These are phyloP conservation scores for Herpetotheres cachinnans DNA, from an alignment of 2,113 vertebrate genomes.

Conservation along the genomic window DNA sequence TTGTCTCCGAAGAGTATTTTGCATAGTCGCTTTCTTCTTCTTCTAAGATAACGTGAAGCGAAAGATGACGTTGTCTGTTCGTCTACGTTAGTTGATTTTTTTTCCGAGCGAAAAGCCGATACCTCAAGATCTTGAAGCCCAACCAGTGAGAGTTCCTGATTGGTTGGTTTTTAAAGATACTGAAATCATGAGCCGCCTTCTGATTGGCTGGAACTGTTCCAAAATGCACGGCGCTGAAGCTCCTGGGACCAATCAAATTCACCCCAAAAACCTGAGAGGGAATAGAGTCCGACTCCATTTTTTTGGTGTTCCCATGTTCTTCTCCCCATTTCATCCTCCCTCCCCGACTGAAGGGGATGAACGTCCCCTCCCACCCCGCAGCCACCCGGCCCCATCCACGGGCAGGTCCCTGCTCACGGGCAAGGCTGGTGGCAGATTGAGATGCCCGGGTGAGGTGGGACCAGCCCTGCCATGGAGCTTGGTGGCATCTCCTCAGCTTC, in stretches of 20 bases:
- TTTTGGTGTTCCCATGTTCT: not conserved
- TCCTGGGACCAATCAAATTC: constrained; percentile 56
- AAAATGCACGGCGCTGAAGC: not conserved
- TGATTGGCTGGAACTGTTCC: constrained; percentile 58
- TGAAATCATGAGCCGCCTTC: constrained; percentile 59
- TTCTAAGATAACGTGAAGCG: constrained; percentile 41
- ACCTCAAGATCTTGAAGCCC: constrained; percentile 69
- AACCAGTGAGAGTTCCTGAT: constrained; percentile 45
- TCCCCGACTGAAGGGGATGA: not conserved
- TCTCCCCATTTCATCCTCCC: not conserved
- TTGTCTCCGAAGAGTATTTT: constrained; percentile 73
- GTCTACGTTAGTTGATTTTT: constrained; percentile 19
- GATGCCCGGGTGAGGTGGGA: not conserved
- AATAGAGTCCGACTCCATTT: not conserved
- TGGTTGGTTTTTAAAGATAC: constrained; percentile 68
- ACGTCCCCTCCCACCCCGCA: not conserved
- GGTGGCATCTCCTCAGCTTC: not conserved
- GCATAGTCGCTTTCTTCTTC: constrained; percentile 65
- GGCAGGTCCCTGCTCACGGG: not conserved
- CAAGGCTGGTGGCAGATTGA: not conserved
- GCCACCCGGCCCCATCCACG: not conserved
- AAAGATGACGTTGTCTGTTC: constrained; percentile 27
- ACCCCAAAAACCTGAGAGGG: not conserved
- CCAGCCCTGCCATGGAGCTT: not conserved
- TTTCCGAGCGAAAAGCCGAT: constrained; percentile 44